Evolutionary conservation across 2,797 vertebrate genomes (phyloP).

Genomic region (Gallinago solitaria): DNA sequence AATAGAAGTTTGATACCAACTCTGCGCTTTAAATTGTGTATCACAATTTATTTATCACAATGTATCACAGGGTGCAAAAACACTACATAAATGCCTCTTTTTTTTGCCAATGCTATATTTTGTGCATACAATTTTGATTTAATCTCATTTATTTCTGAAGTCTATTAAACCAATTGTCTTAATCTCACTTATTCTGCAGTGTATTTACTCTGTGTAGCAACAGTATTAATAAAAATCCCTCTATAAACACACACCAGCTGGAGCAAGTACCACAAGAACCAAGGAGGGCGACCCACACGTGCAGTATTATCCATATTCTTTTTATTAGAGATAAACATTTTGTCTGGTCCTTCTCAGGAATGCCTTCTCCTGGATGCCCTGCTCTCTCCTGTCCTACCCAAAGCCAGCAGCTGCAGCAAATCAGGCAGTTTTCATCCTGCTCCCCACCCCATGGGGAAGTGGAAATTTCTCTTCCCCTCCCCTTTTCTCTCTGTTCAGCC

Average conservation of each 20-base stretch:
- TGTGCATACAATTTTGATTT: slow-evolving; percentile 7
- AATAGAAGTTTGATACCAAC: neutral
- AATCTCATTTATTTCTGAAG: slow-evolving; percentile 3
- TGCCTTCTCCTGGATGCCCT: neutral
- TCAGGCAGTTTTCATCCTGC: neutral
- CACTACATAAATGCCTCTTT: neutral
- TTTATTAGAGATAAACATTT: slow-evolving; percentile 20
- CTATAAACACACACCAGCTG: slow-evolving; percentile 56
- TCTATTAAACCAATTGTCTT: slow-evolving; percentile 51
- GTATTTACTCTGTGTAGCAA: slow-evolving; percentile 17
- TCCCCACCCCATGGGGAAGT: slow-evolving; percentile 24
- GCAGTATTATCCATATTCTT: neutral
- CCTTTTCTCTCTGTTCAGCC: slow-evolving; percentile 32
- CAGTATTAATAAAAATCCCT: slow-evolving; percentile 63
- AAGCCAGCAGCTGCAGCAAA: slow-evolving; percentile 24
- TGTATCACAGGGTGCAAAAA: neutral
- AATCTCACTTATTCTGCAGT: slow-evolving; percentile 36
- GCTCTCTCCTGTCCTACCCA: neutral
- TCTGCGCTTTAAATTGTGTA: neutral
- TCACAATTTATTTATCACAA: neutral
- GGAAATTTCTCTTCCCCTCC: slow-evolving; percentile 45
- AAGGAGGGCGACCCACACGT: neutral
- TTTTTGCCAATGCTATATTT: neutral
- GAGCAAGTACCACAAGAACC: neutral
- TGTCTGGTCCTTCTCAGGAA: slow-evolving; percentile 25